These are phyloP conservation scores for Mechanitis mazaeus DNA, from an alignment of 2,888 invertebrate genomes.

Conservation along the genomic window DNA sequence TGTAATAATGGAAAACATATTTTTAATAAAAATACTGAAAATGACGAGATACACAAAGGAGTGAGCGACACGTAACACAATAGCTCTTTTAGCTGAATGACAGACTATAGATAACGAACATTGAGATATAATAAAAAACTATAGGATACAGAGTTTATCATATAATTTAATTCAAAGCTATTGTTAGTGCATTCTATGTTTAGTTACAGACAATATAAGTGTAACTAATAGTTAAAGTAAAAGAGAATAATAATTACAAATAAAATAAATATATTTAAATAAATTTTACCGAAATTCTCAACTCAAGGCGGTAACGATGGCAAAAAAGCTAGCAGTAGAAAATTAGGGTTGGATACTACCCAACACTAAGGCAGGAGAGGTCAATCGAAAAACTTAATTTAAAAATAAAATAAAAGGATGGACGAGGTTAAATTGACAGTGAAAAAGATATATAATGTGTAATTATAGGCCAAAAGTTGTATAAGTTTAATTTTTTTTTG, in stretches of 20 bases:
- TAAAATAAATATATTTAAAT: neutral
- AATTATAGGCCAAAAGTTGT: neutral
- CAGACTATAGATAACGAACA: neutral
- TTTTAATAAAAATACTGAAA: neutral
- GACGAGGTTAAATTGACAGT: neutral
- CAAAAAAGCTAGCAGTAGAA: conserved; percentile 5
- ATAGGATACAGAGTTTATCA: too few relatives aligned
- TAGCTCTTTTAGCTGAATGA: neutral
- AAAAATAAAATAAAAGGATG: neutral
- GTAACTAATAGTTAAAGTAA: too few relatives aligned
- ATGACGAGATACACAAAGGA: neutral
- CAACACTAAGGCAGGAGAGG: conserved; percentile 1
- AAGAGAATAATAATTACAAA: neutral
- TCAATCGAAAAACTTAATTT: conserved; percentile 4
- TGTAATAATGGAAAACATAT: neutral
- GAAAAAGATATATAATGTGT: neutral
- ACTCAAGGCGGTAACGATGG: neutral
- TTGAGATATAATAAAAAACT: conserved; percentile 1
- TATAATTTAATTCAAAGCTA: too few relatives aligned
- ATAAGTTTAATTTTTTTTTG: too few relatives aligned
- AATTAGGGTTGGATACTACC: conserved; percentile 5
- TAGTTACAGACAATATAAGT: too few relatives aligned
- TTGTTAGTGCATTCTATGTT: too few relatives aligned
- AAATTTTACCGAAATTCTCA: neutral
- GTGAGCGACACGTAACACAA: conserved; percentile 3